These are phyloP conservation scores for Crocodylus rhombifer DNA, from an alignment of 2,797 vertebrate species.

Conservation along the genomic window DNA sequence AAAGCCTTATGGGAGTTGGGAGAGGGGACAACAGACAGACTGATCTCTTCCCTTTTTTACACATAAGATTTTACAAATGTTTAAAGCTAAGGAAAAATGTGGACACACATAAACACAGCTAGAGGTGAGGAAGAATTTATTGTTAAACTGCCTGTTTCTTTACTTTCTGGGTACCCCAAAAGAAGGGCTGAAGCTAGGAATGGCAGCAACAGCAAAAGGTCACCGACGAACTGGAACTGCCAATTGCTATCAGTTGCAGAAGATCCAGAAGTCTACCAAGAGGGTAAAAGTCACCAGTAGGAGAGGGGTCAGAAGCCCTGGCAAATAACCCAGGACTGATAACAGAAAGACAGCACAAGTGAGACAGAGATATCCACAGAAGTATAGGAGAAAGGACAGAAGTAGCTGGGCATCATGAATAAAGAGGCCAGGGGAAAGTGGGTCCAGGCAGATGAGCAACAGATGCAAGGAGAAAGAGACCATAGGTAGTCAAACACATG, in stretches of 20 bases:
- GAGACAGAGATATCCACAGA: background rate
- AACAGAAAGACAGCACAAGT: background rate
- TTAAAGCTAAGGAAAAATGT: background rate
- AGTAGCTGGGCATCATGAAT: background rate
- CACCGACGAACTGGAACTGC: background rate
- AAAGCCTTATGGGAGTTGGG: too few relatives aligned
- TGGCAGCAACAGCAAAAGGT: background rate
- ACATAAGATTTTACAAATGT: background rate
- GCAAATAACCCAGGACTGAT: background rate
- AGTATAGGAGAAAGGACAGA: background rate
- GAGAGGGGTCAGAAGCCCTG: background rate
- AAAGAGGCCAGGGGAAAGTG: background rate
- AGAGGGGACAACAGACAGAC: too few relatives aligned
- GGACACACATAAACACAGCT: background rate
- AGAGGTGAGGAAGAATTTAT: background rate
- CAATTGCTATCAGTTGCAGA: background rate
- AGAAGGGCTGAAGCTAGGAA: background rate
- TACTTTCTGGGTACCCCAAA: background rate
- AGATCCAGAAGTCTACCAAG: background rate
- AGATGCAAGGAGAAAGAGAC: background rate
- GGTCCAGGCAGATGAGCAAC: background rate
- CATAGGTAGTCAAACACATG: background rate
- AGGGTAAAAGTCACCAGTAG: background rate
- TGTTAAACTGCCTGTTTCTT: background rate
- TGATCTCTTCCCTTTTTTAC: background rate